A percentile compares a stretch with the other conserved stretches of the same genome.
These are phyloP conservation scores for Cydia strobilella DNA, from an alignment of 1,140 invertebrate species.

Conservation along the genomic window DNA sequence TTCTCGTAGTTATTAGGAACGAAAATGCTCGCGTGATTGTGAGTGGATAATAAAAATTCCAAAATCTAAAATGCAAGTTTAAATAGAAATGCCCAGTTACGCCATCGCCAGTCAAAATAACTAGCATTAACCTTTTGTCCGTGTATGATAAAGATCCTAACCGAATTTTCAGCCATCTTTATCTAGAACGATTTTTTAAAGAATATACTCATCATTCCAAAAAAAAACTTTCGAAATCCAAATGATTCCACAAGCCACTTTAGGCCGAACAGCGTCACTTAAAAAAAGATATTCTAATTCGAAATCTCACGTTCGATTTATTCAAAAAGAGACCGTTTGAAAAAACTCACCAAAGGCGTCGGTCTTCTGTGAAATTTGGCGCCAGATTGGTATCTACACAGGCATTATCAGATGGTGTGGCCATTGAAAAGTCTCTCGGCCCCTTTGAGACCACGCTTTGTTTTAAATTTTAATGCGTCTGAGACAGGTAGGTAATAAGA, in stretches of 20 bases:
- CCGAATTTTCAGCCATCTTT: too few species aligned
- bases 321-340: constrained; percentile 44
- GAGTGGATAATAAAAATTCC: too few species aligned
- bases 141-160: too few species aligned
- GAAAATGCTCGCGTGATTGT: too few species aligned
- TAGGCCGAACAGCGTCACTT: not conserved
- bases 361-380: constrained; percentile 75
- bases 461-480: constrained; percentile 56
- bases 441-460: constrained; percentile 52
- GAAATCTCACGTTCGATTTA: constrained; percentile 26
- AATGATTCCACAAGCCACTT: not conserved
- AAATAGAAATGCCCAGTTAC: too few species aligned
- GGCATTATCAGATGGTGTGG: constrained; percentile 51
- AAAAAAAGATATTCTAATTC: constrained; percentile 16
- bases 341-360: constrained; percentile 53
- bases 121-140: too few species aligned
- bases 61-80: too few species aligned
- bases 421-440: constrained; percentile 48
- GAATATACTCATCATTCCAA: not conserved
- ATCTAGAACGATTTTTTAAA: not conserved
- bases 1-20: too few species aligned
- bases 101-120: too few species aligned
- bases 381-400: constrained; percentile 61
- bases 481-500: constrained; percentile 15
- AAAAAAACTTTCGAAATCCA: not conserved